Conservation (phyloP, 2,888 invertebrate genomes). For the Pardosa pseudoannulata region DNA sequence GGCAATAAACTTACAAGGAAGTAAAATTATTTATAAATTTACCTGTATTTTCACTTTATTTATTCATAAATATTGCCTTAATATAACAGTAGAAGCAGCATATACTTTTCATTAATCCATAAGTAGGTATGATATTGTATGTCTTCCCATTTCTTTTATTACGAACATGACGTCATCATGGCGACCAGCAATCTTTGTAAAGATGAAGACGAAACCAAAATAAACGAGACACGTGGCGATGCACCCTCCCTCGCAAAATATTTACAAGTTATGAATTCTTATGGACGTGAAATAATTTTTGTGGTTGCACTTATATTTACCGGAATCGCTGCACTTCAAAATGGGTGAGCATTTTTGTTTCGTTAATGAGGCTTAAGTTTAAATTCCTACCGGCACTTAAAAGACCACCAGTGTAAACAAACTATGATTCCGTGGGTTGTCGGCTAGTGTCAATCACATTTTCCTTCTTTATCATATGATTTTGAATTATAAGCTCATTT, state of each 20-base stretch:
- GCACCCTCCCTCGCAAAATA: conserved; percentile 34
- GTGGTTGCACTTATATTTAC: conserved; percentile 83
- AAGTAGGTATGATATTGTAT: too few species aligned
- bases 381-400: not conserved
- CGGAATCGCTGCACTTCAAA: conserved; percentile 84
- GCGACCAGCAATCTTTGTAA: conserved; percentile 47
- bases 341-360: conserved; percentile 80
- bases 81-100: too few species aligned
- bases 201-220: conserved; percentile 66
- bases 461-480: too few species aligned
- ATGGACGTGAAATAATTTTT: conserved; percentile 83
- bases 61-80: too few species aligned
- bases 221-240: conserved; percentile 70
- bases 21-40: too few species aligned
- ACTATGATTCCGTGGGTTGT: not conserved
- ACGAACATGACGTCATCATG: conserved; percentile 73
- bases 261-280: conserved; percentile 75
- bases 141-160: too few species aligned
- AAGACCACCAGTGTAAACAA: conserved; percentile 24
- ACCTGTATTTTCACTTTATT: too few species aligned
- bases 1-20: too few species aligned
- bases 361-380: conserved; percentile 34
- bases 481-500: too few species aligned
- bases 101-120: too few species aligned
- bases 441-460: too few species aligned